Percentiles rank a stretch among this genome's conserved stretches.
These are phyloP conservation scores for Dryocosmus kuriphilus DNA, from an alignment of 2,888 invertebrate genomes.

Conservation along the genomic window DNA sequence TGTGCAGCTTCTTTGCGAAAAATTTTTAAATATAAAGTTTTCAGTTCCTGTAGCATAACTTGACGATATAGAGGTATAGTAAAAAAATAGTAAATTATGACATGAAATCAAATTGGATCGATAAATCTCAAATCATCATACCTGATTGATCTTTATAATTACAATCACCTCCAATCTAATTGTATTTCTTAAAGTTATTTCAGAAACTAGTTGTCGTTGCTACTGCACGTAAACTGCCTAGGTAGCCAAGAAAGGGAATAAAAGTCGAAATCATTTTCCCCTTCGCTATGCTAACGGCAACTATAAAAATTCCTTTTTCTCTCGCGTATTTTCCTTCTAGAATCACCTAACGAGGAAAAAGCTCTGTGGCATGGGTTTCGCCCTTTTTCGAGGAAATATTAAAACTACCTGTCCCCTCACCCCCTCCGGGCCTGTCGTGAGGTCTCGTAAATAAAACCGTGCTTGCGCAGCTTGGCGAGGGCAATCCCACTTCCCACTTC, in stretches of 20 bases:
- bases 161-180: background rate
- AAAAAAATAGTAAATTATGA: background rate
- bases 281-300: background rate
- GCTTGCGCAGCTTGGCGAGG: conserved; percentile 38
- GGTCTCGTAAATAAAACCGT: conserved; percentile 37
- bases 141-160: background rate
- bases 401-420: conserved; percentile 45
- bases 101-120: conserved; percentile 7
- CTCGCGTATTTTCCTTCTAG: background rate
- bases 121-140: background rate
- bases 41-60: background rate
- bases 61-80: too few relatives aligned
- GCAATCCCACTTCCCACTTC: conserved; percentile 18
- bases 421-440: conserved; percentile 47
- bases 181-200: background rate
- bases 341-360: conserved; percentile 57
- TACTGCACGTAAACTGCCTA: background rate
- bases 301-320: background rate
- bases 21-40: background rate
- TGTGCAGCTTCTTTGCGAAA: background rate
- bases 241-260: background rate
- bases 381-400: conserved; percentile 56
- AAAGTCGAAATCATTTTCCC: background rate
- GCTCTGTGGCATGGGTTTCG: conserved; percentile 52
- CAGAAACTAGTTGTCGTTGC: background rate